Percentiles rank a stretch among this genome's conserved stretches.
phyloP scores from a whole-genome alignment of 2,113 vertebrate genomes.

The Crotalus viridis region DNA sequence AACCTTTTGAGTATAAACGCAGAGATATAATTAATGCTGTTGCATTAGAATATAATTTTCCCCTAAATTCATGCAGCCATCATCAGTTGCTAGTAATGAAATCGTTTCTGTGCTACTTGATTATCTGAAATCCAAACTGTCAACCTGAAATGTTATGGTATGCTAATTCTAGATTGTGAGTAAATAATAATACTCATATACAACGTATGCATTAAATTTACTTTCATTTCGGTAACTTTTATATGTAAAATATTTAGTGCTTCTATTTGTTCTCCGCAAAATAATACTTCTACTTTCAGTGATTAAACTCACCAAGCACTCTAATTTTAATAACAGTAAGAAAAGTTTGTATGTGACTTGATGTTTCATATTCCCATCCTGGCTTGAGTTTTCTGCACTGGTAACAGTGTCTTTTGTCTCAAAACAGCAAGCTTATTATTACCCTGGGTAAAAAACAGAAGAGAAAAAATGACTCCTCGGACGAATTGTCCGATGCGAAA shows the following conservation, averaged over 20 bases:
- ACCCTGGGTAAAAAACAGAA: slow-evolving; percentile 96
- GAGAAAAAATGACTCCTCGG: slow-evolving; percentile 91
- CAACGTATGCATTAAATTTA: background rate
- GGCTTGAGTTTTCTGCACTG: background rate
- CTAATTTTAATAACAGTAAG: background rate
- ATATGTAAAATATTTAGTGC: background rate
- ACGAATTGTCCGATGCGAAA: slow-evolving; percentile 88
- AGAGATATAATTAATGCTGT: slow-evolving; percentile 28
- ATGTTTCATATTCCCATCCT: background rate
- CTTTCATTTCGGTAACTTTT: background rate
- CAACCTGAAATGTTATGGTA: background rate
- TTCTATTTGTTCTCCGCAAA: background rate
- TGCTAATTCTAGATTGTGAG: background rate
- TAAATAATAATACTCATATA: background rate
- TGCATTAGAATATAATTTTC: slow-evolving; percentile 22
- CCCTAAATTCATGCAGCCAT: background rate
- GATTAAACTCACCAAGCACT: background rate
- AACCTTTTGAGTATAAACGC: slow-evolving; percentile 34
- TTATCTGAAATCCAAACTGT: background rate
- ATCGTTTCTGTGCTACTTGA: background rate
- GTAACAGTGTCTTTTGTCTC: slow-evolving; percentile 33
- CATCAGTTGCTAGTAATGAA: background rate
- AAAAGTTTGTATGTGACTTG: background rate
- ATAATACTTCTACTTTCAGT: background rate
- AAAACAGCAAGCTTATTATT: slow-evolving; percentile 92